phyloP scores from a whole-genome alignment of 1,140 invertebrate species.

The Calliopsis andreniformis region DNA sequence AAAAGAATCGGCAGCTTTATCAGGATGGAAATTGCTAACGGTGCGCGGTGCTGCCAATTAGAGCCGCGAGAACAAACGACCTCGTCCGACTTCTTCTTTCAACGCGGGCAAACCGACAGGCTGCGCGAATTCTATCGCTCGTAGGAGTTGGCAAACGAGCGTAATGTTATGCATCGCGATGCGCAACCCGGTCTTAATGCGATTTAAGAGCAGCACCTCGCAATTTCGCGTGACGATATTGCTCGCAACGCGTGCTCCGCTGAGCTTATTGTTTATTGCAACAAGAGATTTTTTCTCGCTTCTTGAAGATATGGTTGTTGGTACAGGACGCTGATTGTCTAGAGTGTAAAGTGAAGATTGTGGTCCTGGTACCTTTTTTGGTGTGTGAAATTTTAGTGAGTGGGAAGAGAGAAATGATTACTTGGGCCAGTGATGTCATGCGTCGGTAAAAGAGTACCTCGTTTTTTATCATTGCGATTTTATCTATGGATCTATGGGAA shows the following conservation, averaged over 20 bases:
- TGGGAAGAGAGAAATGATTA: too few species aligned
- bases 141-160: slow-evolving; percentile 25
- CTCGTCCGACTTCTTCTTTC: slow-evolving; percentile 73
- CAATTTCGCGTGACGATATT: slow-evolving; percentile 13
- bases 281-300: background rate
- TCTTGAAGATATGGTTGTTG: too few species aligned
- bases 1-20: slow-evolving; percentile 75
- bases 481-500: too few species aligned
- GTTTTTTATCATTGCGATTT: too few species aligned
- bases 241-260: too few species aligned
- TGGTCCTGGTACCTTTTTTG: too few species aligned
- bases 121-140: slow-evolving; percentile 49
- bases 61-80: slow-evolving; percentile 77
- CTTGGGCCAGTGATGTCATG: too few species aligned
- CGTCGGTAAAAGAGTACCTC: too few species aligned
- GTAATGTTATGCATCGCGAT: slow-evolving; percentile 5
- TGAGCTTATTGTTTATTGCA: slow-evolving; percentile 14
- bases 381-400: too few species aligned
- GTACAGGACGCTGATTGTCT: too few species aligned
- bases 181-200: slow-evolving; percentile 4
- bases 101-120: slow-evolving; percentile 30
- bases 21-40: slow-evolving; percentile 79
- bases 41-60: slow-evolving; percentile 76
- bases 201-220: slow-evolving; percentile 31
- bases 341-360: too few species aligned